Percentiles rank a stretch among this genome's conserved stretches.
Evolutionary conservation across 2,888 invertebrate species (phyloP).

Genomic region (Buathra laborator): DNA sequence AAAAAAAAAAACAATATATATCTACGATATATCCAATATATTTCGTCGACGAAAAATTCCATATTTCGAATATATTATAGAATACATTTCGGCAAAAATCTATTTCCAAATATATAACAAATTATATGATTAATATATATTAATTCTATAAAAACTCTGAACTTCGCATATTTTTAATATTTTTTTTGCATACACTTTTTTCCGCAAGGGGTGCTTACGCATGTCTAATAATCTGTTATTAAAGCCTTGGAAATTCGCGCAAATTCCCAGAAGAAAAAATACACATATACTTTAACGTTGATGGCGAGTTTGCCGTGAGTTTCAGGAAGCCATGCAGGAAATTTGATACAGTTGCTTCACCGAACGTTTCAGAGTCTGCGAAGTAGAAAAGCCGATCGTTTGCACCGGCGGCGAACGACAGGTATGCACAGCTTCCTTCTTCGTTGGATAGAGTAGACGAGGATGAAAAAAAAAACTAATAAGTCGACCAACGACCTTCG

Average conservation of each 20-base stretch:
- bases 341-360: constrained; percentile 4
- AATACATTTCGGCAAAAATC: neutral
- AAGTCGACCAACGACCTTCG: constrained; percentile 49
- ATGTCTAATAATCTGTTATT: too few relatives aligned
- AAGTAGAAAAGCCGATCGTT: constrained; percentile 30
- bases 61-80: neutral
- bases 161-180: too few relatives aligned
- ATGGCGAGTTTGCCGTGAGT: constrained; percentile 1
- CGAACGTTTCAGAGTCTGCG: neutral
- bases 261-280: neutral
- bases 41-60: neutral
- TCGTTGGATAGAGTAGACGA: constrained; percentile 10
- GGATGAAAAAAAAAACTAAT: constrained; percentile 19
- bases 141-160: neutral
- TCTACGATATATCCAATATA: neutral
- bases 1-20: too few relatives aligned
- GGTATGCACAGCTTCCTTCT: constrained; percentile 54
- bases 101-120: too few relatives aligned
- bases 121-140: neutral
- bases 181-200: too few relatives aligned
- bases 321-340: constrained; percentile 21
- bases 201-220: too few relatives aligned
- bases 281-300: neutral
- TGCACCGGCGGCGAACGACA: constrained; percentile 12
- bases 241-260: neutral